Percentiles rank a stretch among this genome's conserved stretches.
Evolutionary conservation across 2,888 invertebrate species (phyloP).

Genomic region (Caradrina kadenii): DNA sequence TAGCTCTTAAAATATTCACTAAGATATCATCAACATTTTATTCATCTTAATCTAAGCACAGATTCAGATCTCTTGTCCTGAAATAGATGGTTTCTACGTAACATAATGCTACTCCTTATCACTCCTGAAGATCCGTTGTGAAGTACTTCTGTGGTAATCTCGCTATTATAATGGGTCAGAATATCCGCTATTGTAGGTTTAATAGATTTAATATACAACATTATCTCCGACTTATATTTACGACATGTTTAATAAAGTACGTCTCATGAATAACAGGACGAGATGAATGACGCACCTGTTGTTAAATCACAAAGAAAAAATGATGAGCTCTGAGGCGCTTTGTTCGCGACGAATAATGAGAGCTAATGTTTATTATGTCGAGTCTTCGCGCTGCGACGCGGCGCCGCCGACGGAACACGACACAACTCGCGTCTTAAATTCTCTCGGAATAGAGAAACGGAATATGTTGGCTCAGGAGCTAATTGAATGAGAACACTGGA

Average conservation of each 20-base stretch:
- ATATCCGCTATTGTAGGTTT: conserved; percentile 32
- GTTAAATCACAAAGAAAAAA: conserved; percentile 58
- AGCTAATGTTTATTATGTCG: conserved; percentile 54
- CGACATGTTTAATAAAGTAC: conserved; percentile 54
- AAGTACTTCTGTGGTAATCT: conserved; percentile 29
- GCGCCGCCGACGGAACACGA: neutral
- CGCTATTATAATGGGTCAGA: conserved; percentile 30
- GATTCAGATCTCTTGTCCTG: neutral
- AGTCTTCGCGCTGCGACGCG: conserved; percentile 18
- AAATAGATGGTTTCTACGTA: conserved; percentile 6
- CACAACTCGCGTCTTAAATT: conserved; percentile 13
- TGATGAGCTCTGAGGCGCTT: conserved; percentile 54
- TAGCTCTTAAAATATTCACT: neutral
- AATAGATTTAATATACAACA: conserved; percentile 39
- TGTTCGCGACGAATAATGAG: conserved; percentile 58
- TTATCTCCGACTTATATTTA: conserved; percentile 42
- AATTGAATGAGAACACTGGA: conserved; percentile 45
- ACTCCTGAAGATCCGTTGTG: conserved; percentile 8
- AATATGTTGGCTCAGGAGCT: conserved; percentile 29
- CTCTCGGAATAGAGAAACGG: conserved; percentile 19
- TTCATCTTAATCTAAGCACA: neutral
- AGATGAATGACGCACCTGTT: conserved; percentile 54
- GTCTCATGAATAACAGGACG: conserved; percentile 27
- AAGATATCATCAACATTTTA: too few species aligned
- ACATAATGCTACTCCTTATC: neutral